phyloP scores from a whole-genome alignment of 2,113 vertebrate genomes.

The Eurypyga helias region DNA sequence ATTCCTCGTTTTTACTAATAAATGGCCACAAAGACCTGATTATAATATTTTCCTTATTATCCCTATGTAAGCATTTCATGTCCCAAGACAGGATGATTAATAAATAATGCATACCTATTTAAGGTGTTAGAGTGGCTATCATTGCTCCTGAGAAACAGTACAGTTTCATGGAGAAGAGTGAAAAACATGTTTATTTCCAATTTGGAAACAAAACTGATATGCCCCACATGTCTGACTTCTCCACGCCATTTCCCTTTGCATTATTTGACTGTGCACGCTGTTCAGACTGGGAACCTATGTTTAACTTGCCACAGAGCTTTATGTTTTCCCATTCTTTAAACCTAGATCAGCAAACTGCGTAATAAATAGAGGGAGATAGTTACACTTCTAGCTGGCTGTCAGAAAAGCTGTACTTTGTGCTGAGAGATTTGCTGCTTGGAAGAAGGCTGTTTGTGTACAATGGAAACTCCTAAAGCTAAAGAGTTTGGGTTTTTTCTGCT shows the following conservation, averaged over 20 bases:
- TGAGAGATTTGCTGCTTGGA: not conserved
- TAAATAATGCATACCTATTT: not conserved
- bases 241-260: not conserved
- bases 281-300: not conserved
- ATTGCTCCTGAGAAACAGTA: not conserved
- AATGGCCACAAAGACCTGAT: slow-evolving; percentile 11
- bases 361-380: not conserved
- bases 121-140: not conserved
- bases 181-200: not conserved
- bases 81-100: not conserved
- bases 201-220: not conserved
- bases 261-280: not conserved
- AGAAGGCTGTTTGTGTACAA: not conserved
- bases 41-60: slow-evolving; percentile 19
- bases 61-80: not conserved
- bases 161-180: not conserved
- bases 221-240: not conserved
- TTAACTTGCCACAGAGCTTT: not conserved
- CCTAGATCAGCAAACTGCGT: not conserved
- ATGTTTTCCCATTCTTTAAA: not conserved
- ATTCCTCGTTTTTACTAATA: not conserved
- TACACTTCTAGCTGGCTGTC: not conserved
- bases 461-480: not conserved
- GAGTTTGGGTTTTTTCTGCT: not conserved
- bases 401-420: not conserved